Conservation (phyloP, 2,888 invertebrate species). For the Lithophane semibrunnea region DNA sequence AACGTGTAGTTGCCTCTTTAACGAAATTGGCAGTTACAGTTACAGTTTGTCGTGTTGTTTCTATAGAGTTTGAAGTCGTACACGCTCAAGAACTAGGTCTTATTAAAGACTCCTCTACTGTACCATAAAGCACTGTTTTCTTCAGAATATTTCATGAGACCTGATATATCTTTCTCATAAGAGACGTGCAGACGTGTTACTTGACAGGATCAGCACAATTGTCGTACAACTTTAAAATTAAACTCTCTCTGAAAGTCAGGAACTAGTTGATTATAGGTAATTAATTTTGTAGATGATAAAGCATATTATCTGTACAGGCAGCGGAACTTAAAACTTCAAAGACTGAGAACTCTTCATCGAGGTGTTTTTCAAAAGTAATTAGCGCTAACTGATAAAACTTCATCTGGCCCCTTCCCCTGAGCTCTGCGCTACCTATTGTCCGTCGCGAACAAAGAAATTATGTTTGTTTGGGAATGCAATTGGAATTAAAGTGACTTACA, state of each 20-base stretch:
- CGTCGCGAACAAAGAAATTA: constrained; percentile 19
- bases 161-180: not conserved
- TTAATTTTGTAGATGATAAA: not conserved
- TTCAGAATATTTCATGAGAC: not conserved
- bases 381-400: constrained; percentile 20
- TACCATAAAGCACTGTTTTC: not conserved
- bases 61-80: not conserved
- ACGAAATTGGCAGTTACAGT: not conserved
- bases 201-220: not conserved
- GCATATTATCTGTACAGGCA: not conserved
- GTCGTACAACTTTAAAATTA: not conserved
- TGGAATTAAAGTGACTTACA: constrained; percentile 3
- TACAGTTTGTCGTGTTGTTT: not conserved
- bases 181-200: not conserved
- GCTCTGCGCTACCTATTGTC: constrained; percentile 1
- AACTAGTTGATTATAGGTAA: not conserved
- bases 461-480: constrained; percentile 27
- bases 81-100: not conserved
- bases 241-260: not conserved
- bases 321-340: constrained; percentile 3
- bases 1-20: not conserved
- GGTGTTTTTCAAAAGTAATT: constrained; percentile 27
- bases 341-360: constrained; percentile 10
- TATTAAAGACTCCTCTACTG: not conserved
- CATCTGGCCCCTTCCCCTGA: not conserved